phyloP scores from a whole-genome alignment of 2,888 invertebrate genomes.

The Pterostichus madidus region DNA sequence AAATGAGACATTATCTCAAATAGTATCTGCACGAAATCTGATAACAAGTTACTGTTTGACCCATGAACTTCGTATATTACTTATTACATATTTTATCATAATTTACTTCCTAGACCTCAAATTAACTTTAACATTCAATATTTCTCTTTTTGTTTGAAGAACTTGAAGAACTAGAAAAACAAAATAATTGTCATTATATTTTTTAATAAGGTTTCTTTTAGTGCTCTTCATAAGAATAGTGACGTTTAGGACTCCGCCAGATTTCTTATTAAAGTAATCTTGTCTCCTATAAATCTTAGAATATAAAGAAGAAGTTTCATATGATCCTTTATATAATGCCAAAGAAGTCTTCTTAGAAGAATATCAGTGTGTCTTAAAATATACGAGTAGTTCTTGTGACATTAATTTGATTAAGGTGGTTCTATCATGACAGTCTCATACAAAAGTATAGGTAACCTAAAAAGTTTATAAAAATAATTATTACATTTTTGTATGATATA shows the following conservation, averaged over 20 bases:
- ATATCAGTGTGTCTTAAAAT: neutral
- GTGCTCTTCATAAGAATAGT: too few species aligned
- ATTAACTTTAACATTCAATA: neutral
- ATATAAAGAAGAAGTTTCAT: constrained; percentile 3
- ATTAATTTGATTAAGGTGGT: too few species aligned
- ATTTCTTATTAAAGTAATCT: constrained; percentile 28
- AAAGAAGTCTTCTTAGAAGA: neutral
- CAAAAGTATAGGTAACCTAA: too few species aligned
- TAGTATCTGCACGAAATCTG: constrained; percentile 48
- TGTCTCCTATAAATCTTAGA: constrained; percentile 5
- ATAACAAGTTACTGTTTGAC: constrained; percentile 31
- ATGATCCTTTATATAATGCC: neutral
- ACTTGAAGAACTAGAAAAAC: constrained; percentile 7
- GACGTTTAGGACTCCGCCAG: too few species aligned
- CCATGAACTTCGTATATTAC: constrained; percentile 22
- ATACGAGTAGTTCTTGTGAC: neutral
- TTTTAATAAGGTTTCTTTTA: too few species aligned
- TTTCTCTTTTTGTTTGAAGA: constrained; percentile 5
- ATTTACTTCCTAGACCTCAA: neutral
- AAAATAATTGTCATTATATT: neutral
- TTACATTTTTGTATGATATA: too few species aligned
- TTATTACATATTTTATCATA: constrained; percentile 42
- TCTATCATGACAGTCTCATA: too few species aligned
- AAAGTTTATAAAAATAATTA: too few species aligned
- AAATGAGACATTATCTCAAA: constrained; percentile 44